A percentile compares a stretch with the other conserved stretches of the same genome.
Evolutionary conservation across 2,888 invertebrate species (phyloP).

Genomic region (Scaptomyza parva): DNA sequence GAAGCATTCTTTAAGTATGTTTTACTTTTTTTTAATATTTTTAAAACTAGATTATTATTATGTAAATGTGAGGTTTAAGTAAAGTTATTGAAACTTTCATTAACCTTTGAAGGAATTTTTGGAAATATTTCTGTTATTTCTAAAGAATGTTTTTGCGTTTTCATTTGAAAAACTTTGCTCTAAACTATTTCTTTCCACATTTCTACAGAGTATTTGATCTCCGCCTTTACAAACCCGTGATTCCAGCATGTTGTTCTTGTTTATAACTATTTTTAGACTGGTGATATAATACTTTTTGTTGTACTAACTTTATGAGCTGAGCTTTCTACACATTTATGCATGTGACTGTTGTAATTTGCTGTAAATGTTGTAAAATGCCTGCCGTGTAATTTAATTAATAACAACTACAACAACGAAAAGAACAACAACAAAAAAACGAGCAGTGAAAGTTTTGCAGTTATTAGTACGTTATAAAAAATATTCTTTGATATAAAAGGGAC

Average conservation of each 20-base stretch:
- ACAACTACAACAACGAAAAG: conserved; percentile 51
- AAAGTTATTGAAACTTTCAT: too few relatives aligned
- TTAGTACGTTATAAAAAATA: conserved; percentile 79
- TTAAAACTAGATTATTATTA: too few relatives aligned
- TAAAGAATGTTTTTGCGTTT: too few relatives aligned
- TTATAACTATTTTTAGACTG: conserved; percentile 61
- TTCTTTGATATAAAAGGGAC: conserved; percentile 35
- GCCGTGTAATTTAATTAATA: conserved; percentile 80
- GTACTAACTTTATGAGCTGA: conserved; percentile 7
- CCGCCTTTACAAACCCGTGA: too few relatives aligned
- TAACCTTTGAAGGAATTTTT: too few relatives aligned
- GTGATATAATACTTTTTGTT: conserved; percentile 69
- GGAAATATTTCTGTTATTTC: too few relatives aligned
- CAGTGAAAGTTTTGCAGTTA: conserved; percentile 81
- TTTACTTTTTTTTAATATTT: too few relatives aligned
- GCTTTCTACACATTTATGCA: conserved; percentile 30
- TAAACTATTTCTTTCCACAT: background rate
- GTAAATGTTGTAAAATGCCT: conserved; percentile 80
- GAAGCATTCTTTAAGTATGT: too few relatives aligned
- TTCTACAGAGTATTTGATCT: background rate
- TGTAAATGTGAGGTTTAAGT: too few relatives aligned
- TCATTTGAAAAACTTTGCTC: too few relatives aligned
- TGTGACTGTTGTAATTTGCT: conserved; percentile 73
- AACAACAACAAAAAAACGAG: conserved; percentile 57
- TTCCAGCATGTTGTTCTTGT: background rate